Evolutionary conservation across 1,140 invertebrate genomes (phyloP).

Genomic region (Drosophila watanabei): DNA sequence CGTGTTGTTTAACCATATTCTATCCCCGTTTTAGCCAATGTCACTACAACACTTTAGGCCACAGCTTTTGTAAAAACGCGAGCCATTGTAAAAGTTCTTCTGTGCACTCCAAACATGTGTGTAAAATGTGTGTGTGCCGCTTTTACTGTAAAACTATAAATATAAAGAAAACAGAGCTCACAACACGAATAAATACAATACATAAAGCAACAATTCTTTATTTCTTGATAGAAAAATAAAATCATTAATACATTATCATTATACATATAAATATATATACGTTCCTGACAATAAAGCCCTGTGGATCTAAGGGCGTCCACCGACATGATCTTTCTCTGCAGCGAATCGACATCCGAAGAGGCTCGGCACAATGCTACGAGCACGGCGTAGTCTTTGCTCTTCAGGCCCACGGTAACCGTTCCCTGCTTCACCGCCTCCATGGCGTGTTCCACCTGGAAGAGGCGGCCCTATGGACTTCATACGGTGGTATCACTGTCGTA

Average conservation of each 20-base stretch:
- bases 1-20: not conserved
- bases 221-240: slow-evolving; percentile 70
- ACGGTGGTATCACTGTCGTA: slow-evolving; percentile 99
- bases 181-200: slow-evolving; percentile 2
- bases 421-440: slow-evolving; percentile 99
- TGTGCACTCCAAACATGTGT: too few relatives aligned
- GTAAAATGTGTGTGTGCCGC: slow-evolving; percentile 1
- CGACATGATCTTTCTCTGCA: slow-evolving; percentile 98
- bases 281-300: slow-evolving; percentile 16
- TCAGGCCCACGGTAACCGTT: slow-evolving; percentile 98
- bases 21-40: not conserved
- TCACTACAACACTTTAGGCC: not conserved
- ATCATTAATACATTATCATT: slow-evolving; percentile 52
- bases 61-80: not conserved
- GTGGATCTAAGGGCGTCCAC: slow-evolving; percentile 90
- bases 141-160: not conserved
- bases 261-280: slow-evolving; percentile 36
- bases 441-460: slow-evolving; percentile 99
- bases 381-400: slow-evolving; percentile 96
- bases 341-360: slow-evolving; percentile 96
- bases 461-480: slow-evolving; percentile 98
- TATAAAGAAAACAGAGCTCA: not conserved
- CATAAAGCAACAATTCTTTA: slow-evolving; percentile 45
- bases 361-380: slow-evolving; percentile 98
- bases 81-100: not conserved